These are phyloP conservation scores for Bostrychus sinensis DNA, from an alignment of 2,113 vertebrate genomes.

Conservation along the genomic window DNA sequence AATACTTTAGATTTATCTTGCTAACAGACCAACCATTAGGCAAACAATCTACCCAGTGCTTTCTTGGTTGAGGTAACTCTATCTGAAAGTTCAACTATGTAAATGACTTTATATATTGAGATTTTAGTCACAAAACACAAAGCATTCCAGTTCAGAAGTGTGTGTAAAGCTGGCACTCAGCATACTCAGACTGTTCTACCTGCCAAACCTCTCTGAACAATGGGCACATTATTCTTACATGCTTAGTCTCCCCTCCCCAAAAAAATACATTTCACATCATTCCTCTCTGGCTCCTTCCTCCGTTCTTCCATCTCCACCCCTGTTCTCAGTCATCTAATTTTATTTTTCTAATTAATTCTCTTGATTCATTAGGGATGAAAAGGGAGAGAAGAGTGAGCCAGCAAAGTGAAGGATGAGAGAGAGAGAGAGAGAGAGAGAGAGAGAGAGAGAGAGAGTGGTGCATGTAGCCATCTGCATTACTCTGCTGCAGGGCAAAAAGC, in stretches of 20 bases:
- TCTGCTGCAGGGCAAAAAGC: constrained; percentile 57
- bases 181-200: background rate
- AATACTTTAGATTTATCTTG: too few relatives aligned
- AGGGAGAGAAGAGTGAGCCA: constrained; percentile 21
- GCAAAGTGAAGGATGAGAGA: constrained; percentile 47
- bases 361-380: constrained; percentile 60
- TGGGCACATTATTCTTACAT: constrained; percentile 7
- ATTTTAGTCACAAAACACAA: too few relatives aligned
- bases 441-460: constrained; percentile 44
- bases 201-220: background rate
- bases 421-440: too few relatives aligned
- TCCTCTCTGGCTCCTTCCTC: constrained; percentile 7
- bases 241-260: background rate
- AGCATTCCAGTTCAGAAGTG: background rate
- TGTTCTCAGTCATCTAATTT: constrained; percentile 42
- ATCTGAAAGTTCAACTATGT: too few relatives aligned
- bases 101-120: too few relatives aligned
- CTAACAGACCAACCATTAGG: too few relatives aligned
- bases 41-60: too few relatives aligned
- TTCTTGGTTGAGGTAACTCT: too few relatives aligned
- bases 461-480: constrained; percentile 71
- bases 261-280: constrained; percentile 18
- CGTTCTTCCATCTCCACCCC: background rate
- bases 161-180: background rate
- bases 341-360: constrained; percentile 63